A percentile compares a stretch with the other conserved stretches of the same genome.
Evolutionary conservation across 2,888 invertebrate genomes (phyloP).

Genomic region (Oligia fasciuncula): DNA sequence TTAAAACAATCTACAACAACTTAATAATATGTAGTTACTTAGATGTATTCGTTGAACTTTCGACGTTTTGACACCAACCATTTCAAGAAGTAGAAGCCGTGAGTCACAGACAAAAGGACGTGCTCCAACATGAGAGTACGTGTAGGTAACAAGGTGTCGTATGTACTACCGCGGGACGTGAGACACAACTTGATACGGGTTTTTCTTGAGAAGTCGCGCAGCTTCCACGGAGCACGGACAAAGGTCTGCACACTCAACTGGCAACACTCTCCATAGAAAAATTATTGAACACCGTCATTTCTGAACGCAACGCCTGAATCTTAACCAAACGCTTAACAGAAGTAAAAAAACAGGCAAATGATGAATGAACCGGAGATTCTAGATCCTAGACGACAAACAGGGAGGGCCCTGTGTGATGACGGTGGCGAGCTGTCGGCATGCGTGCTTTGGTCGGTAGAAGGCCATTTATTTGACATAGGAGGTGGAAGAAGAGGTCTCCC

Average conservation of each 20-base stretch:
- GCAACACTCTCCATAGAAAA: background rate
- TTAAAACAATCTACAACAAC: background rate
- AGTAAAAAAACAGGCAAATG: background rate
- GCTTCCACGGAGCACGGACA: conserved; percentile 26
- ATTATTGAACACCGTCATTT: background rate
- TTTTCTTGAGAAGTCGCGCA: conserved; percentile 48
- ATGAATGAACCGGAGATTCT: background rate
- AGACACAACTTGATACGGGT: conserved; percentile 42
- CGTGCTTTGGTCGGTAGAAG: background rate
- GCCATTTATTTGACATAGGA: background rate
- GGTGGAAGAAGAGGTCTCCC: background rate
- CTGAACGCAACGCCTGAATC: background rate
- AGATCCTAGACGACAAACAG: background rate
- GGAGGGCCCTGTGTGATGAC: background rate
- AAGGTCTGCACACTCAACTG: conserved; percentile 33
- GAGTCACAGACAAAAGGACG: conserved; percentile 46
- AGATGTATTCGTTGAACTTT: conserved; percentile 7
- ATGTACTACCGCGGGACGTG: conserved; percentile 32
- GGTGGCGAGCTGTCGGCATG: background rate
- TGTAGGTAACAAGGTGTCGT: conserved; percentile 37
- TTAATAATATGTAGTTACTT: background rate
- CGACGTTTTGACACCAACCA: background rate
- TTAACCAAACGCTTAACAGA: background rate
- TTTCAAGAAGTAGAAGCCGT: conserved; percentile 8
- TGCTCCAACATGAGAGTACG: background rate